phyloP scores from a whole-genome alignment of 2,113 vertebrate species.

The Argyrosomus japonicus region DNA sequence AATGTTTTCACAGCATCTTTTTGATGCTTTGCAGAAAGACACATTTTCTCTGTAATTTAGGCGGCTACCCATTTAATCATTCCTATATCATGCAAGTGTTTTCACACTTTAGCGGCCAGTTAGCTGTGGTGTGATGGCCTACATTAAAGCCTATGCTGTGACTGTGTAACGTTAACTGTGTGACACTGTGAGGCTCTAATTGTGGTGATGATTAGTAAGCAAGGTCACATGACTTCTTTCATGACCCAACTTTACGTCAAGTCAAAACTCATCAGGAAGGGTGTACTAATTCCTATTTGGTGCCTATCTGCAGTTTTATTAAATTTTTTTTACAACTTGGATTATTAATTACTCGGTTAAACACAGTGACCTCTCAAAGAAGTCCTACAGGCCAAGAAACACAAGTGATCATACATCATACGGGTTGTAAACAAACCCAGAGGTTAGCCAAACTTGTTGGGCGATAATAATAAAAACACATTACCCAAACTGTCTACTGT shows the following conservation, averaged over 20 bases:
- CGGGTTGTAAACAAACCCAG: too few species aligned
- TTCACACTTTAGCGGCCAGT: slow-evolving; percentile 75
- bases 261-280: neutral
- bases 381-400: too few species aligned
- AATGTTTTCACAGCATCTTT: slow-evolving; percentile 74
- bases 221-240: slow-evolving; percentile 61
- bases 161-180: slow-evolving; percentile 45
- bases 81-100: slow-evolving; percentile 72
- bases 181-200: slow-evolving; percentile 70
- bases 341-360: too few species aligned
- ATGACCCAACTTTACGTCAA: slow-evolving; percentile 28
- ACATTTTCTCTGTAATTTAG: slow-evolving; percentile 72
- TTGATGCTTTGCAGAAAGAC: slow-evolving; percentile 71
- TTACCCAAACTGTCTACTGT: too few species aligned
- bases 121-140: slow-evolving; percentile 75
- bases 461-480: too few species aligned
- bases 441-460: too few species aligned
- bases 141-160: slow-evolving; percentile 70
- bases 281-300: neutral
- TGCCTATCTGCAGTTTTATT: too few species aligned
- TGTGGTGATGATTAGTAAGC: slow-evolving; percentile 73
- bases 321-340: too few species aligned
- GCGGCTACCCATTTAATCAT: slow-evolving; percentile 75
- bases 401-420: too few species aligned
- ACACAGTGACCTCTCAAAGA: too few species aligned